Evolutionary conservation across 2,888 invertebrate genomes (phyloP), one percentile per base, ranked within the genome.

Genomic region (Drosophila robusta): DNA sequence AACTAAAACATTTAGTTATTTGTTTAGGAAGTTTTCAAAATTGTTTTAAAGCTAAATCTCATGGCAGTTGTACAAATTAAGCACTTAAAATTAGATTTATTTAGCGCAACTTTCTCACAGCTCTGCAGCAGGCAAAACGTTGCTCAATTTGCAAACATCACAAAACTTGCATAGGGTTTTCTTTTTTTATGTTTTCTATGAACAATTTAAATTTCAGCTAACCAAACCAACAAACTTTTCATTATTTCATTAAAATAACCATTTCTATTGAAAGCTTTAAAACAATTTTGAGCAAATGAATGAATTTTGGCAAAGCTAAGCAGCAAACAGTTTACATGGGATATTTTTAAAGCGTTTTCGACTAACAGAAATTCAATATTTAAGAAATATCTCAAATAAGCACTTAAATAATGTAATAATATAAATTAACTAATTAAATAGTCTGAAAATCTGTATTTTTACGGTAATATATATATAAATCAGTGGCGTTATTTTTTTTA

Each of bases 211-310:
- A 29, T 50, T 68, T 50, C 62, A 62, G 42, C 57, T 73, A 70
- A 86, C 87, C 90, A 90, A 90, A 90, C 90, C 90, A 90, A 78
- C 71, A 79, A 89, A 86, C 79, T 76, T 73, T 72, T 50, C 34
- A 14, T 7, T 22, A 55, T 34, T 38, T 22, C 14, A 46, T 56
- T 14, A n/a, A 39, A 44, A 18, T 39, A 45, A 24, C 24, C 50
- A 36, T 51, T 47, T 51, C 42, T 45, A 55, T 26, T 65, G 41
- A 75, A 77, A 79, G 84, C 89, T 90, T 90, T 87, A 85, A 90
- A 90, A 89, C 87, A 89, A 89, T 89, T 89, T 90, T 87, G 83
- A 79, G 81, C 77, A 75, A 55, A 46, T 56, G 8, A 47, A 52
- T 63, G 46, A 41, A 54, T 46, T 52, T 61, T 52, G 47, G 65